Evolutionary conservation across 2,797 vertebrate genomes (phyloP).

Genomic region (Macrochelys suwanniensis): DNA sequence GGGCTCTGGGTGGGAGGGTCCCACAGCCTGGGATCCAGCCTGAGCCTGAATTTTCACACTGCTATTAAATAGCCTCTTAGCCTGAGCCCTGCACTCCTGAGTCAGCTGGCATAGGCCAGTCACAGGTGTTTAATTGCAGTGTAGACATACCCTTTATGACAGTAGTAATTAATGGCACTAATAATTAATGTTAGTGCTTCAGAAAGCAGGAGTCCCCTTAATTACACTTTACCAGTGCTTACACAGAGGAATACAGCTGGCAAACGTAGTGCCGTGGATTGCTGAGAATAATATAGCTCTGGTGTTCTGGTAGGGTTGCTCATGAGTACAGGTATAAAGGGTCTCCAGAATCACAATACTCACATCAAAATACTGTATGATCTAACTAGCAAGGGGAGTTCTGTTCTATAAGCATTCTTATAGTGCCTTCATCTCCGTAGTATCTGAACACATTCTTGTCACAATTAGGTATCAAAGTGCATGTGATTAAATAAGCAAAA

Average conservation of each 20-base stretch:
- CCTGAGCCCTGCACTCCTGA: neutral
- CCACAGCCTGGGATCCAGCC: neutral
- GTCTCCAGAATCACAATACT: neutral
- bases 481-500: fast-evolving
- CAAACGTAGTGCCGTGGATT: neutral
- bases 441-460: neutral
- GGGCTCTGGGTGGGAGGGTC: neutral
- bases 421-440: neutral
- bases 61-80: neutral
- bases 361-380: neutral
- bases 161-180: neutral
- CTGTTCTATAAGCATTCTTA: neutral
- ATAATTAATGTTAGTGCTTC: neutral
- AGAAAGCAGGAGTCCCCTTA: neutral
- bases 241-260: neutral
- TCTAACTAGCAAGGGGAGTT: neutral
- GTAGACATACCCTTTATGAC: neutral
- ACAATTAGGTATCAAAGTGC: neutral
- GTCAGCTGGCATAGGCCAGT: neutral
- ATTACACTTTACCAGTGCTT: neutral
- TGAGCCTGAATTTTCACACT: neutral
- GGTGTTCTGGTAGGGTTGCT: neutral
- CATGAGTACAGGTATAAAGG: neutral
- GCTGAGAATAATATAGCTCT: neutral
- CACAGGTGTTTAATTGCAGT: neutral